Conservation (phyloP, 2,888 invertebrate species). For the Morpho deidamia region DNA sequence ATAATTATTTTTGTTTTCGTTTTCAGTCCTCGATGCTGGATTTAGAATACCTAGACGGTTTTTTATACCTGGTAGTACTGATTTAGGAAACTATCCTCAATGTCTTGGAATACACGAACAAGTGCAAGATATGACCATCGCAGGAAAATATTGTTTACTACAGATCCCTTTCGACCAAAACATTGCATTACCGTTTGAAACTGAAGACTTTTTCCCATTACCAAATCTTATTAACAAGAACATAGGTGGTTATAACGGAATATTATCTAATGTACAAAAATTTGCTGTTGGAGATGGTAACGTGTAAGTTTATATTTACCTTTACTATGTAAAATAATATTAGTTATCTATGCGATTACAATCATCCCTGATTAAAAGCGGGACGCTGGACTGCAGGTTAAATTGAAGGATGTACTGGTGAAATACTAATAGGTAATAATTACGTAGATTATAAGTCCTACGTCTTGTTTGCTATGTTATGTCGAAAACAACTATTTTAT, state of each 20-base stretch:
- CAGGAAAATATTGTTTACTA: constrained; percentile 49
- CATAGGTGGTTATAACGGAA: constrained; percentile 1
- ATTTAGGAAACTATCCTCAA: constrained; percentile 42
- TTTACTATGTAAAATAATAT: neutral
- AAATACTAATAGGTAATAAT: too few species aligned
- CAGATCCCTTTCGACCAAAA: constrained; percentile 33
- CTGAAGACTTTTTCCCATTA: neutral
- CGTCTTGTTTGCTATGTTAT: too few species aligned
- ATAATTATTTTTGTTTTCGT: neutral
- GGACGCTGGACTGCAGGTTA: too few species aligned
- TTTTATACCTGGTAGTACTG: constrained; percentile 29
- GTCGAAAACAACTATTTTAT: too few species aligned
- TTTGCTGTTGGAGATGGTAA: neutral
- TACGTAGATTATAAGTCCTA: too few species aligned
- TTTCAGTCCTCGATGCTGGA: constrained; percentile 40
- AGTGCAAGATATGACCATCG: constrained; percentile 25
- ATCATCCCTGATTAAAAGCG: too few species aligned
- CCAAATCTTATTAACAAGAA: constrained; percentile 7
- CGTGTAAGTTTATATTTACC: neutral
- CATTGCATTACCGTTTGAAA: constrained; percentile 17
- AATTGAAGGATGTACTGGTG: too few species aligned
- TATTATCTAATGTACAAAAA: constrained; percentile 7
- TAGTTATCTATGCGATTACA: neutral
- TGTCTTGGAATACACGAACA: constrained; percentile 36
- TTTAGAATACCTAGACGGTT: constrained; percentile 38